Evolutionary conservation across 2,888 invertebrate species (phyloP).

Genomic region (Villa cingulata): DNA sequence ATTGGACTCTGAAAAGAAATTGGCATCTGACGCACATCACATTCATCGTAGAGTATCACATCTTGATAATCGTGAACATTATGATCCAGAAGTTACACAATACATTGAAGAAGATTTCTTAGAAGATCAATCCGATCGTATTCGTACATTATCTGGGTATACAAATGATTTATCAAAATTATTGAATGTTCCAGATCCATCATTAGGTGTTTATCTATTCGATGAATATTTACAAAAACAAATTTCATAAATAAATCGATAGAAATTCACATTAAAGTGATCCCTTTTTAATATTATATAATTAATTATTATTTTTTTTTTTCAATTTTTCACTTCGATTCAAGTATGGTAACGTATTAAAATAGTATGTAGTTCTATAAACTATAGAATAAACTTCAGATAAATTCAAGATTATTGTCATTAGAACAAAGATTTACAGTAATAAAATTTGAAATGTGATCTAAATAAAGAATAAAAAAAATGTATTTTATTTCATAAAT

Average conservation of each 20-base stretch:
- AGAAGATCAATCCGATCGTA: slow-evolving; percentile 49
- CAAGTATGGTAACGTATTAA: too few relatives aligned
- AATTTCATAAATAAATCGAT: slow-evolving; percentile 20
- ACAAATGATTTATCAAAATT: slow-evolving; percentile 56
- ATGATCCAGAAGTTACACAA: slow-evolving; percentile 57
- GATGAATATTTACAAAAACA: slow-evolving; percentile 46
- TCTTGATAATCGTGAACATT: slow-evolving; percentile 26
- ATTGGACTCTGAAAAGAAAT: slow-evolving; percentile 58
- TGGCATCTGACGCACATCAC: slow-evolving; percentile 51
- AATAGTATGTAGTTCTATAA: too few relatives aligned
- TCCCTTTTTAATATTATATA: too few relatives aligned
- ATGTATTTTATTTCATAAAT: too few relatives aligned
- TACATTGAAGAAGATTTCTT: slow-evolving; percentile 67
- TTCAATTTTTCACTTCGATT: too few relatives aligned
- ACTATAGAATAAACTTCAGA: too few relatives aligned
- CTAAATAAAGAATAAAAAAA: too few relatives aligned
- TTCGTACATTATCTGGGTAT: slow-evolving; percentile 61
- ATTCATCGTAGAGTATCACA: slow-evolving; percentile 51
- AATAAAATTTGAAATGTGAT: too few relatives aligned
- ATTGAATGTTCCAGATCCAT: slow-evolving; percentile 44
- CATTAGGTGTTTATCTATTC: slow-evolving; percentile 57
- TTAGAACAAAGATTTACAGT: too few relatives aligned
- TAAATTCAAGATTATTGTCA: too few relatives aligned
- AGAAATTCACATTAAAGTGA: too few relatives aligned
- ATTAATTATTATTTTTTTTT: too few relatives aligned